Conservation (phyloP, 2,797 vertebrate genomes). For the Austrolebias charrua region DNA sequence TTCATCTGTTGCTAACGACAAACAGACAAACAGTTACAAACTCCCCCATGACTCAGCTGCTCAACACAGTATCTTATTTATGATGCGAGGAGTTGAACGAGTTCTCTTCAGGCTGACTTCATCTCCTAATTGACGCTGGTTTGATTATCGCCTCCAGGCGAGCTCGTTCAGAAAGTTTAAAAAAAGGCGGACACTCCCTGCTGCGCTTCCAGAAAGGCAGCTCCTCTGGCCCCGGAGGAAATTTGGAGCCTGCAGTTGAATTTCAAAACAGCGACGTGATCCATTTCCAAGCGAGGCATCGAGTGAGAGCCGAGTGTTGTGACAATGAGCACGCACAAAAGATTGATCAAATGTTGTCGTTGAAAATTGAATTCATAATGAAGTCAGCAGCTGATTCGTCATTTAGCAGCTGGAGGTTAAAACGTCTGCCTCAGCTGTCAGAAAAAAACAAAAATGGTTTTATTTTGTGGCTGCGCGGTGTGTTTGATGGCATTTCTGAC, state of each 20-base stretch:
- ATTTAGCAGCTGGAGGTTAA: not conserved
- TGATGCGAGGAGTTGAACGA: not conserved
- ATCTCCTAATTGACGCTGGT: conserved; percentile 12
- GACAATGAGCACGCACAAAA: conserved; percentile 14
- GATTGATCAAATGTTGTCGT: not conserved
- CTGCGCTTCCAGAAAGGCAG: conserved; percentile 1
- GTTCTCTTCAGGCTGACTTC: conserved; percentile 18
- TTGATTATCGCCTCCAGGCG: conserved; percentile 15
- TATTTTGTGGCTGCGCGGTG: not conserved
- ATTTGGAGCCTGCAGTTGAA: conserved; percentile 14
- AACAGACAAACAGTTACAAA: not conserved
- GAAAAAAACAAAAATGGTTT: conserved; percentile 1
- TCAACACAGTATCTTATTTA: not conserved
- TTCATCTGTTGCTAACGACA: conserved; percentile 1
- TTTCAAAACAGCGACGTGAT: conserved; percentile 44
- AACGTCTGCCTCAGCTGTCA: conserved; percentile 22
- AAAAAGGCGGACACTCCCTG: not conserved
- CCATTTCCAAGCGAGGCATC: conserved; percentile 34
- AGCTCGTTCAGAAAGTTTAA: conserved; percentile 12
- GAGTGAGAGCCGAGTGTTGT: conserved; percentile 16
- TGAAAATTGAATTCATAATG: not conserved
- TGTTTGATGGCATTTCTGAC: not conserved
- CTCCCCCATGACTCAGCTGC: conserved; percentile 1
- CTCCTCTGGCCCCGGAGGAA: not conserved
- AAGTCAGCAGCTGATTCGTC: conserved; percentile 1